Percentiles rank a stretch among this genome's conserved stretches.
These are phyloP conservation scores for Euspilapteryx auroguttella DNA, from an alignment of 2,888 invertebrate species.

Conservation along the genomic window DNA sequence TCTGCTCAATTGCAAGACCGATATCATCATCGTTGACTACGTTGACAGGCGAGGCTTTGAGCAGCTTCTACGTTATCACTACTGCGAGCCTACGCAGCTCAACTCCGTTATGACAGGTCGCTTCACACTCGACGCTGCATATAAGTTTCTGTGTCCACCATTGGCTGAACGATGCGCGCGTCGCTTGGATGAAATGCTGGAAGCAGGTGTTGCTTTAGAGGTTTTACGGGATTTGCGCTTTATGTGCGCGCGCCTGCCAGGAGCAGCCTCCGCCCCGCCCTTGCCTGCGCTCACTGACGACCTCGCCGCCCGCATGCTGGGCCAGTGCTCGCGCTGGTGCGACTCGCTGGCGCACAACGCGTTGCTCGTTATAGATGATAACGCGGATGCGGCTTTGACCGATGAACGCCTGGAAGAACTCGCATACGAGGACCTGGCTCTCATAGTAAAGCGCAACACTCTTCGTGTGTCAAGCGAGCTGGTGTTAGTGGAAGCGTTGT, in stretches of 20 bases:
- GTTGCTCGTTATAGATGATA: conserved; percentile 52
- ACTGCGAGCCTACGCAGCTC: conserved; percentile 64
- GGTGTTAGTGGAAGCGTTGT: conserved; percentile 64
- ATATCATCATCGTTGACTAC: conserved; percentile 56
- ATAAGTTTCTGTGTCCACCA: conserved; percentile 72
- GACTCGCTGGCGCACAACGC: conserved; percentile 69
- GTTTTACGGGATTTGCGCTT: conserved; percentile 62
- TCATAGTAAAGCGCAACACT: conserved; percentile 69
- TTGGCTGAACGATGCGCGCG: conserved; percentile 69
- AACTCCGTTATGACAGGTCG: conserved; percentile 68
- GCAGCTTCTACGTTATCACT: conserved; percentile 66
- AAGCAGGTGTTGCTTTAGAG: conserved; percentile 65
- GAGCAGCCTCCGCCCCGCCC: conserved; percentile 53
- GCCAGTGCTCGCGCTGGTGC: conserved; percentile 53
- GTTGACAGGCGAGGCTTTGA: conserved; percentile 70
- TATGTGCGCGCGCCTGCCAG: conserved; percentile 40
- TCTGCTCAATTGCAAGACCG: conserved; percentile 43
- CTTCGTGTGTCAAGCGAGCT: conserved; percentile 67
- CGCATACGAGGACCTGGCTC: conserved; percentile 63
- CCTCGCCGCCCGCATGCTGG: conserved; percentile 34
- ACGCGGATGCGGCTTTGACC: conserved; percentile 34
- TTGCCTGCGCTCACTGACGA: conserved; percentile 37
- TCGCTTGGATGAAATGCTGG: conserved; percentile 66
- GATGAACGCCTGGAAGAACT: conserved; percentile 59
- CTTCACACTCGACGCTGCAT: conserved; percentile 71